These are phyloP conservation scores for Garra rufa DNA, from an alignment of 2,113 vertebrate species.

Conservation along the genomic window DNA sequence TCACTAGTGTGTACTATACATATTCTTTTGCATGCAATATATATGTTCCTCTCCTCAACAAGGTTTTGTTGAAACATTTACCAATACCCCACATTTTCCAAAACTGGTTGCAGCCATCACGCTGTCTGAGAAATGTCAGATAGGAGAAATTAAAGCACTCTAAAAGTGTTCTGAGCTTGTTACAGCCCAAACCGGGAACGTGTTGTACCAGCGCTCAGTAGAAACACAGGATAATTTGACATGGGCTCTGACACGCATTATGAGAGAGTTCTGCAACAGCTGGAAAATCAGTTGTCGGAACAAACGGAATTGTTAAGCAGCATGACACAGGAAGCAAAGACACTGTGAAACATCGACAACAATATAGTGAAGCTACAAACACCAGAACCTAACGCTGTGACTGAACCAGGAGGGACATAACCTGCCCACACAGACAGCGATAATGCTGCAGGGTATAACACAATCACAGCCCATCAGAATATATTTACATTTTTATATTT, in stretches of 20 bases:
- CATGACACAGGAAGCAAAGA: neutral
- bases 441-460: neutral
- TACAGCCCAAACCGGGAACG: neutral
- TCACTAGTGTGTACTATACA: neutral
- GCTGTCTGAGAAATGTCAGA: neutral
- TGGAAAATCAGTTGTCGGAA: constrained; percentile 9
- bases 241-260: constrained; percentile 4
- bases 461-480: neutral
- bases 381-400: neutral
- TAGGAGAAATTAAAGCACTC: neutral
- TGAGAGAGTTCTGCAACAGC: constrained; percentile 18
- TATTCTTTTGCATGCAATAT: neutral
- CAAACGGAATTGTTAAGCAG: constrained; percentile 28
- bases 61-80: constrained; percentile 10
- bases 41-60: neutral
- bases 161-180: neutral
- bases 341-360: neutral
- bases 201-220: neutral
- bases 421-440: neutral
- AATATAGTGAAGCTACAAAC: neutral
- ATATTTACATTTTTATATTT: neutral
- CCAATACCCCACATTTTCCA: neutral
- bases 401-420: neutral
- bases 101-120: neutral
- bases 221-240: constrained; percentile 7